A percentile compares a stretch with the other conserved stretches of the same genome.
phyloP scores from a whole-genome alignment of 2,797 vertebrate species.

The Danio albolineatus region DNA sequence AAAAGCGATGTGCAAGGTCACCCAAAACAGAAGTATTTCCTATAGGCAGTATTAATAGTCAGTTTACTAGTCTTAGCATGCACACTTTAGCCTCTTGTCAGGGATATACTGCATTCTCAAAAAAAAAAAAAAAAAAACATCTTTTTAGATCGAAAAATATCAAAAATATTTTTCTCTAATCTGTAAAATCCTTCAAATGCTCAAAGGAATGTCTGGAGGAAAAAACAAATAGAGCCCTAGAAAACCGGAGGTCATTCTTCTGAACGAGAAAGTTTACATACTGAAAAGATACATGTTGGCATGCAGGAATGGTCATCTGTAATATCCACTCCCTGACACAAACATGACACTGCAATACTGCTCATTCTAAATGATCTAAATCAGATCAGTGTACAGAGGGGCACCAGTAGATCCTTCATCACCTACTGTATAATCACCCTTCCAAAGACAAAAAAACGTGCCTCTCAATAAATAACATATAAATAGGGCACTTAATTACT shows the following conservation, averaged over 20 bases:
- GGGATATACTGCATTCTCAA: constrained; percentile 47
- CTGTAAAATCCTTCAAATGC: constrained; percentile 55
- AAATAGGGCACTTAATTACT: constrained; percentile 64
- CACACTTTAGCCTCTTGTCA: constrained; percentile 15
- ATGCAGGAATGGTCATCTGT: constrained; percentile 1
- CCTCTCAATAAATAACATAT: constrained; percentile 61
- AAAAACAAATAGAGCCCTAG: constrained; percentile 27
- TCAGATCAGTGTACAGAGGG: constrained; percentile 42
- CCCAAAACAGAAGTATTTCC: constrained; percentile 31
- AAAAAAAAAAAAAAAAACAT: constrained; percentile 41
- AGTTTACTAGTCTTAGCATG: not conserved
- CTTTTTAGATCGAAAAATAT: constrained; percentile 49
- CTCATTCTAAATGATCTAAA: constrained; percentile 39
- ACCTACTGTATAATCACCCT: constrained; percentile 27
- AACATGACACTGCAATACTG: constrained; percentile 55
- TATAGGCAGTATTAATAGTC: constrained; percentile 50
- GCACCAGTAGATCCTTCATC: constrained; percentile 40
- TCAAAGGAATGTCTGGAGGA: constrained; percentile 63
- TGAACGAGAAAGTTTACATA: constrained; percentile 18
- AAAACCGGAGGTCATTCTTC: constrained; percentile 32
- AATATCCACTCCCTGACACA: constrained; percentile 31
- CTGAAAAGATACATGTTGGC: constrained; percentile 35
- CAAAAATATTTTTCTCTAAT: constrained; percentile 47
- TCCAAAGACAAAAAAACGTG: constrained; percentile 44
- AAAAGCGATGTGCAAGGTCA: constrained; percentile 49